Percentiles rank a stretch among this genome's conserved stretches.
These are phyloP conservation scores for Drosophila azteca DNA, from an alignment of 1,140 invertebrate genomes.

Conservation along the genomic window DNA sequence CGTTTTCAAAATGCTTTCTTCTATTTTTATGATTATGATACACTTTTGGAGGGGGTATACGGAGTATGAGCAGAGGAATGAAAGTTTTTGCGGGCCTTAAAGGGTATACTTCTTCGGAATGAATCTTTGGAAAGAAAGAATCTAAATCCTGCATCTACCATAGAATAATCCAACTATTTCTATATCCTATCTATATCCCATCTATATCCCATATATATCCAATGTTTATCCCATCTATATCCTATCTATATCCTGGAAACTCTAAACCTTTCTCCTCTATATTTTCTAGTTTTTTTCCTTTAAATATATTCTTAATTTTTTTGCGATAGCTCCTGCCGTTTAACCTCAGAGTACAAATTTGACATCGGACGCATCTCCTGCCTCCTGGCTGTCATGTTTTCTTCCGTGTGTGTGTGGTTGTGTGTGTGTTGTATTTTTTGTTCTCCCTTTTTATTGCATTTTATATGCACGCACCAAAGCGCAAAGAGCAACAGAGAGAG, in stretches of 20 bases:
- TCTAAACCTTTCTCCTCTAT: not conserved
- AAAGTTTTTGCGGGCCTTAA: too few relatives aligned
- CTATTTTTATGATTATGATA: too few relatives aligned
- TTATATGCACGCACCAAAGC: conserved; percentile 57
- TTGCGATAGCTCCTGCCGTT: conserved; percentile 42
- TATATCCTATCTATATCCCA: too few relatives aligned
- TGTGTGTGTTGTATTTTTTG: conserved; percentile 41
- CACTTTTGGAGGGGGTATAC: too few relatives aligned
- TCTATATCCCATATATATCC: too few relatives aligned
- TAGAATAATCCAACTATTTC: too few relatives aligned
- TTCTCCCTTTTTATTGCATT: conserved; percentile 54
- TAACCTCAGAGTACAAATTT: conserved; percentile 39
- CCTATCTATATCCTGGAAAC: too few relatives aligned
- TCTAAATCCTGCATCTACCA: too few relatives aligned
- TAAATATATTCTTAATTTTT: conserved; percentile 15
- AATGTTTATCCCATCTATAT: too few relatives aligned
- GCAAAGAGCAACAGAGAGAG: conserved; percentile 17
- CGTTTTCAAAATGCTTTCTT: conserved; percentile 21
- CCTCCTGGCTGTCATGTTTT: conserved; percentile 2
- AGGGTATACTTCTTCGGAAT: too few relatives aligned
- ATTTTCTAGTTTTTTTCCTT: not conserved
- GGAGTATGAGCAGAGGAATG: too few relatives aligned
- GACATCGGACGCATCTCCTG: conserved; percentile 1
- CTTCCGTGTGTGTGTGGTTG: conserved; percentile 1
- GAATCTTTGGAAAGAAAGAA: too few relatives aligned